These are phyloP conservation scores for Pelecanoides urinatrix DNA, from an alignment of 2,113 vertebrate genomes.

Conservation along the genomic window DNA sequence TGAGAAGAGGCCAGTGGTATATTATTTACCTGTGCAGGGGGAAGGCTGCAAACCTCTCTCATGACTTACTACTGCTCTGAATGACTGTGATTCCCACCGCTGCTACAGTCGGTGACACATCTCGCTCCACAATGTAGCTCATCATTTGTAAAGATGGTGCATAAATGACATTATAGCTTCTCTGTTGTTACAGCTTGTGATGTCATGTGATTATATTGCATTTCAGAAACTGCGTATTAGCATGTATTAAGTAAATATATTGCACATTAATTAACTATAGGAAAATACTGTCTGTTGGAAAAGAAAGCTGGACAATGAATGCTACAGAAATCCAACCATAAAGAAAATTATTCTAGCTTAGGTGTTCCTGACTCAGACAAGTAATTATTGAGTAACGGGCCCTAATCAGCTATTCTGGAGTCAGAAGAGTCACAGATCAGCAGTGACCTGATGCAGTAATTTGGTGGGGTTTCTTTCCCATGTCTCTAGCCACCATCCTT, in stretches of 20 bases:
- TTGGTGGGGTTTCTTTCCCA: not conserved
- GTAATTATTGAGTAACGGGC: not conserved
- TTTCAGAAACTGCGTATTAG: not conserved
- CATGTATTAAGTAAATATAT: not conserved
- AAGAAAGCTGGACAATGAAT: not conserved
- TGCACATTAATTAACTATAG: not conserved
- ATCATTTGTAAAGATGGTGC: not conserved
- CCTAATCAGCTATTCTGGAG: not conserved
- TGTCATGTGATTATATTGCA: not conserved
- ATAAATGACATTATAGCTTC: not conserved
- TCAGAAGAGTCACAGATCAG: not conserved
- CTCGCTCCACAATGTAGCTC: not conserved
- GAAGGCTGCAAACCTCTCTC: not conserved
- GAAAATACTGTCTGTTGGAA: not conserved
- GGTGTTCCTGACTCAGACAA: not conserved
- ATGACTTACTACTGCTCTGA: not conserved
- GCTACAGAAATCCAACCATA: not conserved
- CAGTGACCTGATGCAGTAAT: not conserved
- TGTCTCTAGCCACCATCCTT: not conserved
- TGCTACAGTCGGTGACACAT: not conserved
- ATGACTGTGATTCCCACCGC: not conserved
- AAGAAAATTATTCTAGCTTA: not conserved
- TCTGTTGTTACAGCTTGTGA: not conserved
- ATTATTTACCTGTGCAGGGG: not conserved
- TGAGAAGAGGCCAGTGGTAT: not conserved